phyloP scores from a whole-genome alignment of 2,888 invertebrate genomes.

The Meiosimyza platycephala region DNA sequence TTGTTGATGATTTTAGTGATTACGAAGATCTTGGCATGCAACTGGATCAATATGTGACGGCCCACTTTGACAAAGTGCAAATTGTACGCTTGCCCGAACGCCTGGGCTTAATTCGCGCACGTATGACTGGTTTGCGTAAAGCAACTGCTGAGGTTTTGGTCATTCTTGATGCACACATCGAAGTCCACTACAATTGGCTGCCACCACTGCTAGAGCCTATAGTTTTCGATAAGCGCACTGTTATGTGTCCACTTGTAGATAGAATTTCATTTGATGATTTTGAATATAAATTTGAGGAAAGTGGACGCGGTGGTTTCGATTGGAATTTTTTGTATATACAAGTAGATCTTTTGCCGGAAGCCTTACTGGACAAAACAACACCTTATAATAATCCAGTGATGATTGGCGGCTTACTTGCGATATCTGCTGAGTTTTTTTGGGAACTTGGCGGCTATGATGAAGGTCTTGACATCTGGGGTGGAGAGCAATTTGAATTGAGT shows the following conservation, averaged over 20 bases:
- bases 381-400: slow-evolving; percentile 87
- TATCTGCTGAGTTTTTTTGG: slow-evolving; percentile 93
- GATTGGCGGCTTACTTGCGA: slow-evolving; percentile 98
- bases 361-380: slow-evolving; percentile 58
- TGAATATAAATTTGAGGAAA: slow-evolving; percentile 77
- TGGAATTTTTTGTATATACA: slow-evolving; percentile 97
- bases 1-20: slow-evolving; percentile 89
- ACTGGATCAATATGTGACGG: slow-evolving; percentile 80
- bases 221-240: slow-evolving; percentile 83
- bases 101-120: slow-evolving; percentile 88
- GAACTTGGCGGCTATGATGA: slow-evolving; percentile 95
- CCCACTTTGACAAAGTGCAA: slow-evolving; percentile 79
- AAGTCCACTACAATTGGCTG: slow-evolving; percentile 92
- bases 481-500: slow-evolving; percentile 97
- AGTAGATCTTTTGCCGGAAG: slow-evolving; percentile 69
- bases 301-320: slow-evolving; percentile 92
- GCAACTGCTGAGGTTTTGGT: slow-evolving; percentile 85
- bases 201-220: slow-evolving; percentile 93
- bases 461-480: slow-evolving; percentile 97
- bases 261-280: slow-evolving; percentile 93
- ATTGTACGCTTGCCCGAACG: slow-evolving; percentile 79
- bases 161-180: slow-evolving; percentile 92
- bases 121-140: slow-evolving; percentile 83
- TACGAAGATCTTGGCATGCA: slow-evolving; percentile 79
- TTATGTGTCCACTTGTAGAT: slow-evolving; percentile 96